A percentile compares a stretch with the other conserved stretches of the same genome.
phyloP scores from a whole-genome alignment of 2,888 invertebrate genomes.

The Endotricha flammealis region DNA sequence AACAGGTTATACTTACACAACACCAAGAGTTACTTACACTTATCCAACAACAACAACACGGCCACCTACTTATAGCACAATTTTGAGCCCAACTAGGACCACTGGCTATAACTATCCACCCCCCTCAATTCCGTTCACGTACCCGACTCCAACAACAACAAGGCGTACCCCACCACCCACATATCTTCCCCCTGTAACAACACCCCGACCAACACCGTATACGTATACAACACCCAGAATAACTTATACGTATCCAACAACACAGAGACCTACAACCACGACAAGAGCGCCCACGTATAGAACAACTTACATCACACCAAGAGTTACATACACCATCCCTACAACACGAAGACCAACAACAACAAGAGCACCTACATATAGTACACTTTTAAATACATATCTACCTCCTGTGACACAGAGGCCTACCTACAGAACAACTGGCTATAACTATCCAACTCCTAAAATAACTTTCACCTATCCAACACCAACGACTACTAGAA shows the following conservation, averaged over 20 bases:
- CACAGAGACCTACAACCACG: conserved; percentile 4
- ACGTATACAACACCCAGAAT: neutral
- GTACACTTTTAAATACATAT: conserved; percentile 18
- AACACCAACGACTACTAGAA: conserved; percentile 6
- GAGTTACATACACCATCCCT: conserved; percentile 15
- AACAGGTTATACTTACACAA: conserved; percentile 9
- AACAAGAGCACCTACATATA: conserved; percentile 17
- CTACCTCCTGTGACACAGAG: conserved; percentile 17
- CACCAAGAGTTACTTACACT: conserved; percentile 14
- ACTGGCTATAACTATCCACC: conserved; percentile 47
- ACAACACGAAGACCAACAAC: conserved; percentile 10
- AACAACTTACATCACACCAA: conserved; percentile 16
- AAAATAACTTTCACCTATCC: conserved; percentile 13
- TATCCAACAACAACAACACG: conserved; percentile 10
- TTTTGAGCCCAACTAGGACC: conserved; percentile 25
- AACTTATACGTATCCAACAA: neutral
- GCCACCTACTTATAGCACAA: conserved; percentile 12
- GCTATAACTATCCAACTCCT: neutral
- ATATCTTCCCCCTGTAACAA: conserved; percentile 22
- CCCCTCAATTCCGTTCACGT: conserved; percentile 32
- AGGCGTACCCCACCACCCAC: conserved; percentile 5
- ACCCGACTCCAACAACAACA: conserved; percentile 1
- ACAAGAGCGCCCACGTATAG: conserved; percentile 20
- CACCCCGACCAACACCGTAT: conserved; percentile 14
- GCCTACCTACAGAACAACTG: neutral